These are phyloP conservation scores for Hydropotes inermis DNA, from an alignment of 2,113 vertebrate genomes.

Conservation along the genomic window DNA sequence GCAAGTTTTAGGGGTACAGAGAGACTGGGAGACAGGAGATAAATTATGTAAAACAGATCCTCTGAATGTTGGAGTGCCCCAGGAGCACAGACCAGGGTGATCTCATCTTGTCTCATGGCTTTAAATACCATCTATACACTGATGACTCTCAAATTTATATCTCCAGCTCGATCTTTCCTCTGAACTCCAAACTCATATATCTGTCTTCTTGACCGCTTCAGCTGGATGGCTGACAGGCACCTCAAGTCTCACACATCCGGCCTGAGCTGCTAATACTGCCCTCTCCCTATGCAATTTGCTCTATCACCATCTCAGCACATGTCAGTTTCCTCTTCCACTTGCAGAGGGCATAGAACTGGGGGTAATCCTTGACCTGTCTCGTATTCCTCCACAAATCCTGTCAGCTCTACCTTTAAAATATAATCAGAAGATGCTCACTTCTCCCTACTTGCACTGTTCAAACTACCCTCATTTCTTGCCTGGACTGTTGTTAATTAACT, in stretches of 20 bases:
- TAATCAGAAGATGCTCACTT: not conserved
- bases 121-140: slow-evolving; percentile 7
- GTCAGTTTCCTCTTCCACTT: not conserved
- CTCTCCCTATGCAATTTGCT: not conserved
- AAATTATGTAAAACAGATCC: not conserved
- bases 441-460: not conserved
- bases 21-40: not conserved
- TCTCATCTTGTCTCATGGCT: not conserved
- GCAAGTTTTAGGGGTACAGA: slow-evolving; percentile 42
- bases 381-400: not conserved
- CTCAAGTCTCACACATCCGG: not conserved
- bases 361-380: not conserved
- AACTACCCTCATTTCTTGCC: not conserved
- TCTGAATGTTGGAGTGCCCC: not conserved
- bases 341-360: not conserved
- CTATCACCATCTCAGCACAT: not conserved
- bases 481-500: not conserved
- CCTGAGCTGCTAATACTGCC: not conserved
- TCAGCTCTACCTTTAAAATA: not conserved
- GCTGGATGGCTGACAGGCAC: not conserved
- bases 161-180: not conserved
- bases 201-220: not conserved
- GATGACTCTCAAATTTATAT: not conserved
- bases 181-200: not conserved
- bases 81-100: not conserved